phyloP scores from a whole-genome alignment of 2,113 vertebrate genomes.

The Petromus typicus region DNA sequence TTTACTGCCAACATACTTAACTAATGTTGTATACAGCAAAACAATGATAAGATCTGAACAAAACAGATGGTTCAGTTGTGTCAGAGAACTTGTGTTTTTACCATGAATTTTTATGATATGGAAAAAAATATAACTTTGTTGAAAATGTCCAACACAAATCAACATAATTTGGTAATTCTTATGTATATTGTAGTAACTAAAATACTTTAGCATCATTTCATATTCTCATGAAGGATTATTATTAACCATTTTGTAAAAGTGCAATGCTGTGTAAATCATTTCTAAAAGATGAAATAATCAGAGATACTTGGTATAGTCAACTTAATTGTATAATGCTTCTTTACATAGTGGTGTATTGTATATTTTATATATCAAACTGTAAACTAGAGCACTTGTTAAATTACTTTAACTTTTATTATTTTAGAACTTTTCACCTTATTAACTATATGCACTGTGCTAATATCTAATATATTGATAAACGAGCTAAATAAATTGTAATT shows the following conservation, averaged over 20 bases:
- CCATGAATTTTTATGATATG: constrained; percentile 52
- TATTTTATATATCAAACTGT: neutral
- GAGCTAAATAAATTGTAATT: neutral
- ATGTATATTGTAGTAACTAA: neutral
- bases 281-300: neutral
- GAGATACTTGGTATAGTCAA: neutral
- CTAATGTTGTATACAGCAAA: constrained; percentile 58
- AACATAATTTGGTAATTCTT: constrained; percentile 19
- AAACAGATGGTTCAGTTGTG: constrained; percentile 65
- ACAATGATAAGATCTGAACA: constrained; percentile 57
- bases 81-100: constrained; percentile 43
- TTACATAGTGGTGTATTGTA: neutral
- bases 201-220: neutral
- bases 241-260: neutral
- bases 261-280: neutral
- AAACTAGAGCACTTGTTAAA: neutral
- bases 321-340: neutral
- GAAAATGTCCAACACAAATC: constrained; percentile 46
- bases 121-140: constrained; percentile 29
- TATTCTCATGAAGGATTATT: neutral
- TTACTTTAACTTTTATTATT: neutral
- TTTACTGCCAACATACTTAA: constrained; percentile 58
- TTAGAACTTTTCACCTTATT: neutral
- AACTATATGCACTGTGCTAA: neutral
- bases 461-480: neutral